Evolutionary conservation across 2,797 vertebrate genomes (phyloP).

Genomic region (Siniperca obscura): DNA sequence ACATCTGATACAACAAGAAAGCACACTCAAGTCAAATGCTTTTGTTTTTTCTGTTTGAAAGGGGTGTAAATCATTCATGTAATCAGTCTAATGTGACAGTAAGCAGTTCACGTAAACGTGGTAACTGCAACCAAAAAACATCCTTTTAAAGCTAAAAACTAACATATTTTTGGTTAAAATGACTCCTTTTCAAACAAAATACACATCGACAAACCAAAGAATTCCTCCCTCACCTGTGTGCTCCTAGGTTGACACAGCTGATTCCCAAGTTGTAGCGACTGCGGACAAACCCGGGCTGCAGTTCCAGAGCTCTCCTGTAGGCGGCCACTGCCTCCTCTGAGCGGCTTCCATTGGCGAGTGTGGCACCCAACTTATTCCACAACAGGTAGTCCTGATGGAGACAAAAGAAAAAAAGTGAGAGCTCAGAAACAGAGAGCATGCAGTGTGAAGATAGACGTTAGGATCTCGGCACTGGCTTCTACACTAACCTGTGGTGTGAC

Average conservation of each 20-base stretch:
- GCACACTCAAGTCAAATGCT: neutral
- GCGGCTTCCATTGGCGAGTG: slow-evolving; percentile 95
- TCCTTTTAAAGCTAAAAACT: neutral
- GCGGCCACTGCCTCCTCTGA: slow-evolving; percentile 97
- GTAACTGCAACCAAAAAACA: neutral
- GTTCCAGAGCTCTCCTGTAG: slow-evolving; percentile 93
- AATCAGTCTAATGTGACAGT: neutral
- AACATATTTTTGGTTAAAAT: neutral
- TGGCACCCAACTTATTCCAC: slow-evolving; percentile 98
- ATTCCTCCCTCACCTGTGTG: slow-evolving; percentile 89
- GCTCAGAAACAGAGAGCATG: slow-evolving; percentile 18
- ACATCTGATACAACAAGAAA: neutral
- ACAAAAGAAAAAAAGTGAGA: neutral
- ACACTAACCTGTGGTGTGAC: slow-evolving; percentile 84
- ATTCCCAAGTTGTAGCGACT: slow-evolving; percentile 99
- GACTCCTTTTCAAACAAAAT: neutral
- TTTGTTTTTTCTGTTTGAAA: too few relatives aligned
- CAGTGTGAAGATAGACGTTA: neutral
- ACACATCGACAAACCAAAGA: neutral
- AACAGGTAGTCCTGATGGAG: slow-evolving; percentile 92
- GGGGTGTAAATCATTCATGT: neutral
- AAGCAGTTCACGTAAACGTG: neutral
- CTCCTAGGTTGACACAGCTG: slow-evolving; percentile 97
- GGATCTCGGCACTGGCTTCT: neutral
- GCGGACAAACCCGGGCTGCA: slow-evolving; percentile 97